A percentile compares a stretch with the other conserved stretches of the same genome.
Conservation (phyloP, 92 coral and sea anemone genomes). For the Epizoanthus stellaris region DNA sequence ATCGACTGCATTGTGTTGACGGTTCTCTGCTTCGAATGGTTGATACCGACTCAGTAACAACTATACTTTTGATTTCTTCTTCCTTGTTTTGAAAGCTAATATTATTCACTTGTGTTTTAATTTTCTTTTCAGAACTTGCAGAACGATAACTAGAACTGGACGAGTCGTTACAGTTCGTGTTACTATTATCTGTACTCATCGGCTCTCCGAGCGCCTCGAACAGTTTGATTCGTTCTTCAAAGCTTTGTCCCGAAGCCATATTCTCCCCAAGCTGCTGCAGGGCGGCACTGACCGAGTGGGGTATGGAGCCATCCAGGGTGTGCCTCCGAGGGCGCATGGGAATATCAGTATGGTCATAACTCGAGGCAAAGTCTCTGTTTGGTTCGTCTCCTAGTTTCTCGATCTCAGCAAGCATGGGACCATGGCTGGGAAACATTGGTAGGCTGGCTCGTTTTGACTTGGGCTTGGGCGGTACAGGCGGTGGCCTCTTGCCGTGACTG, state of each 20-base stretch:
- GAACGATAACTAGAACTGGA: neutral
- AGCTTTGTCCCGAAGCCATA: constrained; percentile 14
- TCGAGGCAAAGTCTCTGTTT: neutral
- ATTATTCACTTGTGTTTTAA: neutral
- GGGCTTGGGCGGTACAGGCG: constrained; percentile 33
- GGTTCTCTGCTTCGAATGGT: neutral
- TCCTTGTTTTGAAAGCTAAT: neutral
- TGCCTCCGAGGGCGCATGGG: constrained; percentile 8
- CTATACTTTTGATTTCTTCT: neutral
- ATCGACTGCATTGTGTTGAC: neutral
- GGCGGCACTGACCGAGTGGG: neutral
- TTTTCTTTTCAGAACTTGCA: neutral
- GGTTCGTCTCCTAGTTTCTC: neutral
- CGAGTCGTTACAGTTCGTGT: neutral
- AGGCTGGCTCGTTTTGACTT: constrained; percentile 36
- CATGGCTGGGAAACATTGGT: constrained; percentile 31
- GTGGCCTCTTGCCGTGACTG: constrained; percentile 33
- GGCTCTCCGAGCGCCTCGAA: constrained; percentile 16
- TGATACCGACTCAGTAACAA: neutral
- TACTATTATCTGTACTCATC: neutral
- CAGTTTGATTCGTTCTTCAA: constrained; percentile 29
- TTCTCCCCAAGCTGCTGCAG: constrained; percentile 15
- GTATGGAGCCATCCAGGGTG: constrained; percentile 22
- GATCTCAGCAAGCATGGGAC: constrained; percentile 22
- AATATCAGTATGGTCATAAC: constrained; percentile 3